A percentile compares a stretch with the other conserved stretches of the same genome.
These are phyloP conservation scores for Mycogona germanica DNA, from an alignment of 2,888 invertebrate genomes.

Conservation along the genomic window DNA sequence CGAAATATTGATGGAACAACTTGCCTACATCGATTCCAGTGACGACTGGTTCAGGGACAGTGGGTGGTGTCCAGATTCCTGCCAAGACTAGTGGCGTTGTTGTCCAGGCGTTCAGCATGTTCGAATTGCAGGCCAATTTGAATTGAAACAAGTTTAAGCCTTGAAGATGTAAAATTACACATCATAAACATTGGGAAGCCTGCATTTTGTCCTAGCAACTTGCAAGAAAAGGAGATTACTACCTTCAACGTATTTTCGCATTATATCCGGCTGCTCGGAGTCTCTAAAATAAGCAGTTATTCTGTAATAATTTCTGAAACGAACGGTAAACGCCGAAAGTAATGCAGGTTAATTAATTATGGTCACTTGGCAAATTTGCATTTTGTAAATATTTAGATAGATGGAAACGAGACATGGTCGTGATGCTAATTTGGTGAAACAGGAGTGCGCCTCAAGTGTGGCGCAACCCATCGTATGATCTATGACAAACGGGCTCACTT, in stretches of 20 bases:
- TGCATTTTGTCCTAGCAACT: too few species aligned
- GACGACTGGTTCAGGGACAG: conserved; percentile 55
- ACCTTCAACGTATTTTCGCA: conserved; percentile 60
- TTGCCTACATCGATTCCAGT: conserved; percentile 51
- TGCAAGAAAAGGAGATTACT: conserved; percentile 23
- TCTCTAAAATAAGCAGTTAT: conserved; percentile 71
- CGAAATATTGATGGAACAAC: background rate
- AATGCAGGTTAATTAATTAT: too few species aligned
- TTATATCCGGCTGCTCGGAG: conserved; percentile 61
- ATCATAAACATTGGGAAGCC: background rate
- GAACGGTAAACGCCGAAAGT: too few species aligned
- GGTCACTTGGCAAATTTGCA: too few species aligned
- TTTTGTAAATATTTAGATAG: too few species aligned
- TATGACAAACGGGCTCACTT: too few species aligned
- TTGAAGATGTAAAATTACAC: background rate
- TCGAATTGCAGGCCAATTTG: conserved; percentile 66
- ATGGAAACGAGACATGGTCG: too few species aligned
- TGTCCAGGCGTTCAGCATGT: conserved; percentile 80
- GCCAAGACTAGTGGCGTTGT: conserved; percentile 67
- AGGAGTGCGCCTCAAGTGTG: too few species aligned
- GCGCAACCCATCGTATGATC: too few species aligned
- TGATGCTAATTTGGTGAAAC: too few species aligned
- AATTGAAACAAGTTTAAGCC: conserved; percentile 16
- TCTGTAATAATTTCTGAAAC: conserved; percentile 58
- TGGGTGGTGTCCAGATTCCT: conserved; percentile 70